Evolutionary conservation across 2,797 vertebrate genomes (phyloP).

Genomic region (Aselliscus stoliczkanus): DNA sequence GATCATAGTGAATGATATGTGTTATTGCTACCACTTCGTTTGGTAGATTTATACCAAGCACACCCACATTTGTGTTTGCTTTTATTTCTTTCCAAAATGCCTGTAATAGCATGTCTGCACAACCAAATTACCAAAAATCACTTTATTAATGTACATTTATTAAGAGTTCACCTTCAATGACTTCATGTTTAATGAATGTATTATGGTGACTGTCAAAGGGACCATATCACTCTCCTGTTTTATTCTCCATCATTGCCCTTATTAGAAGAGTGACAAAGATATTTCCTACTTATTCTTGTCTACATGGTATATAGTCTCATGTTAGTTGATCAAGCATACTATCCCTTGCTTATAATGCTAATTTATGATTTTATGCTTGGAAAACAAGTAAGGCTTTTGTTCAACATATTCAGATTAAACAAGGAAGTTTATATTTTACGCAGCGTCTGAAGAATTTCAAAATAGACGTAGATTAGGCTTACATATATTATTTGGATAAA

Average conservation of each 20-base stretch:
- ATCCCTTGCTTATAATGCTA: neutral
- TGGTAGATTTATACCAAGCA: neutral
- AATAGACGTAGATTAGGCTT: neutral
- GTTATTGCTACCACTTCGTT: neutral
- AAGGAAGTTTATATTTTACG: neutral
- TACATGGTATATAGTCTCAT: neutral
- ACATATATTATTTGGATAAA: neutral
- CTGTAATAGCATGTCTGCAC: neutral
- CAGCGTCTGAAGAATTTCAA: neutral
- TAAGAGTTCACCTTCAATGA: neutral
- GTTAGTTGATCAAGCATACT: neutral
- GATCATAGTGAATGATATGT: neutral
- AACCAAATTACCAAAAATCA: neutral
- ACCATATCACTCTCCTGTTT: neutral
- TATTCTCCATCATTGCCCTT: neutral
- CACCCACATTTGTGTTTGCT: neutral
- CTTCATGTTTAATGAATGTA: neutral
- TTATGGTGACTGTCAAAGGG: neutral
- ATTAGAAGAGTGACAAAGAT: neutral
- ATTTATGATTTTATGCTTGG: neutral
- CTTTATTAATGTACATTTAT: neutral
- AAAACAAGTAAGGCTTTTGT: neutral
- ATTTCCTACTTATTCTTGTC: neutral
- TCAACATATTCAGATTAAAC: slow-evolving; percentile 7
- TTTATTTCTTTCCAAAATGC: neutral